Evolutionary conservation across 2,888 invertebrate species (phyloP), one percentile per base, ranked within the genome.

Genomic region (Parnassius mnemosyne): DNA sequence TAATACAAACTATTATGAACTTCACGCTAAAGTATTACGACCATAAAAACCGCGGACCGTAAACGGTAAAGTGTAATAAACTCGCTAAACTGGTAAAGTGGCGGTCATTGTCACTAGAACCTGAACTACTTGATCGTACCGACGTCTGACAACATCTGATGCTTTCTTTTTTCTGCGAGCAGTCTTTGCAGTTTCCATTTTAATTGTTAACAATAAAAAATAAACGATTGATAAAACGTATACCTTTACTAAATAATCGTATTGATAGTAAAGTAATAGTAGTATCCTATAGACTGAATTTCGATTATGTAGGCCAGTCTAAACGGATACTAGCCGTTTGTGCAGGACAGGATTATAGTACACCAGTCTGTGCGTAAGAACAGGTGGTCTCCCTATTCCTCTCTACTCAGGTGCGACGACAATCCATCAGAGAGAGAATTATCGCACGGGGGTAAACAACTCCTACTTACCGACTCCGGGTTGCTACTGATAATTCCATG

Each of bases 31-130:
- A 69, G 66, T 52, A 53, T 61, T 67, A 63, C 69, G 69, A 66
- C 61, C 71, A 73, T 68, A 77, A 76, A 80, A 78, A 65, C 25
- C 53, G 50, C 34, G 53, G 12, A 60, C 13, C 50, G 66, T 64
- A 70, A 80, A 79, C 80, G 76, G 79, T 78, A 75, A 75, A 77
- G 69, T 73, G 74, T 76, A 71, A 74, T 73, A 81, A 86, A 86
- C 84, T 77, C 71, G 83, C 70, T 78, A 70, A 76, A 78, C 81
- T 75, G 78, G 83, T 78, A 78, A 78, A 76, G 65, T 69, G 70
- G 77, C 83, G 84, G 84, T 84, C 86, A 84, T 85, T 85, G 83
- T 85, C 84, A 75, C 79, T 68, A 72, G 72, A 77, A 80, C 77
- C 74, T 76, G 74, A 78, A 76, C 78, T 74, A 62, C 63, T 65